Evolutionary conservation across 2,888 invertebrate genomes (phyloP), one percentile per base, ranked within the genome.

Genomic region (Meteorus colon): DNA sequence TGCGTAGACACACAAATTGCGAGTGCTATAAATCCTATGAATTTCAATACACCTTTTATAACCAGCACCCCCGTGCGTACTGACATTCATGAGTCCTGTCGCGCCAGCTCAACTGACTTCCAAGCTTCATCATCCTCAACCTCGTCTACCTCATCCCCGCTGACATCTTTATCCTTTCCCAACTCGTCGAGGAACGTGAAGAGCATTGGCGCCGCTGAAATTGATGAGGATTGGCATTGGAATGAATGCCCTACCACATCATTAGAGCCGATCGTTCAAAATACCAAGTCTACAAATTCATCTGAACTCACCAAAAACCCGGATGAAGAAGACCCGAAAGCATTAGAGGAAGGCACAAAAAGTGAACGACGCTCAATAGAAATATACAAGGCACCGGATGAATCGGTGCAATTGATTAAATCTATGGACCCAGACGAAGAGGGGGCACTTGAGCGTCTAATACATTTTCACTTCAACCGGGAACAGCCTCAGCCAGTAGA

Each of bases 41-140:
- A 77, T 81, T 84, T 86, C 75, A 84, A 85, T 77, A 81, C 84
- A 80, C 81, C 85, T 80, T 82, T 84, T 85, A 83, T 86, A 82
- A 86, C 86, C 82, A 88, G 87, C 86, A 88, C 88, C 85, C 89
- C 89, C 84, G 86, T 86, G 86, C 87, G 86, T 85, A 86, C 85
- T 81, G 83, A 82, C 74, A 60, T 69, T 70, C 78, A 59, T 60
- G 73, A 74, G 69, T 68, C 78, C 59, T 29, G 65, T 62, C 29
- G 48, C 59, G 62, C 72, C 74, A 73, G 55, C 31, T 48, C 70
- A 55, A 29, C 68, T 51, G 66, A 76, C 45, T 72, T 75, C 60
- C 51, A 75, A 48, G 55, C 67, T 31, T 67, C 76, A 48, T 72
- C 69, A 41, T 75, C 77, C 51, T 73, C 77, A 19, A 68, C 80